Evolutionary conservation across 2,888 invertebrate genomes (phyloP).

Genomic region (Oscheius sp.): DNA sequence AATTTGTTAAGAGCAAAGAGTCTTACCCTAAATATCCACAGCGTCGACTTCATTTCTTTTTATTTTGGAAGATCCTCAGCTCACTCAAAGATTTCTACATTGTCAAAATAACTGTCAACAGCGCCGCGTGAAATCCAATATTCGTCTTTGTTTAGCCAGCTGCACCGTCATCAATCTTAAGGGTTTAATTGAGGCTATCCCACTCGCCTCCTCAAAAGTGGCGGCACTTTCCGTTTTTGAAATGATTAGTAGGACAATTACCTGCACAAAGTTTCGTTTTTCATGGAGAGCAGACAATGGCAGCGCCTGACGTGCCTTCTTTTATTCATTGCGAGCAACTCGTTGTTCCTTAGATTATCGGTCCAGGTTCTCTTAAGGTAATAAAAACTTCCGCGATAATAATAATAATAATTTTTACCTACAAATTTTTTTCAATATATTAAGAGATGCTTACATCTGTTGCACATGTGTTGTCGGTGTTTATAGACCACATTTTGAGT

Average conservation of each 20-base stretch:
- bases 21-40: neutral
- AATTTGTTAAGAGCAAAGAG: conserved; percentile 14
- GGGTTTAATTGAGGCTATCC: too few relatives aligned
- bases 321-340: conserved; percentile 7
- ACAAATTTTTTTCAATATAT: neutral
- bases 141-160: conserved; percentile 24
- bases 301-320: conserved; percentile 4
- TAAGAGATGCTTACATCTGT: conserved; percentile 21
- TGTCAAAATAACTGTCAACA: conserved; percentile 13
- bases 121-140: conserved; percentile 27
- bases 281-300: conserved; percentile 9
- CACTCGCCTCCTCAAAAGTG: too few relatives aligned
- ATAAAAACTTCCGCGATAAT: conserved; percentile 8
- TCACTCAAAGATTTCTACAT: neutral
- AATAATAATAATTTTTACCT: neutral
- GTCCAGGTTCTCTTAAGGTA: neutral
- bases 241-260: conserved; percentile 1
- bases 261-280: conserved; percentile 13
- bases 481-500: conserved; percentile 21
- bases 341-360: conserved; percentile 22
- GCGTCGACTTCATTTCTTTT: neutral
- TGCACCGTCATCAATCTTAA: conserved; percentile 14
- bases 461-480: conserved; percentile 21
- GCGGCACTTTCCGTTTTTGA: too few relatives aligned
- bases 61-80: too few relatives aligned